These are phyloP conservation scores for Pterophyllum scalare DNA, from an alignment of 2,113 vertebrate genomes.

Conservation along the genomic window DNA sequence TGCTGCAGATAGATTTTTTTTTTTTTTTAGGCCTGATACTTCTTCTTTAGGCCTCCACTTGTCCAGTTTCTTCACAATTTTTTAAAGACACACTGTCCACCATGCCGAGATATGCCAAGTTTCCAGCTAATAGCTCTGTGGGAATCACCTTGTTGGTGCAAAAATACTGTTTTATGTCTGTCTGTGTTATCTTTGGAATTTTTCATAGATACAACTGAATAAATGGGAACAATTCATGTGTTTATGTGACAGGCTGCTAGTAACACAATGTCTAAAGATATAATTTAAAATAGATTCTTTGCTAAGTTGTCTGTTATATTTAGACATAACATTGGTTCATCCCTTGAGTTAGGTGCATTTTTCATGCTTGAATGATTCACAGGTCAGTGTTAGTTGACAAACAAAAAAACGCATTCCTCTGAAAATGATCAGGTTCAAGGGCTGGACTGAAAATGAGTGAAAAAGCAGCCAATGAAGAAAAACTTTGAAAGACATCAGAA, in stretches of 20 bases:
- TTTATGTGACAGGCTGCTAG: background rate
- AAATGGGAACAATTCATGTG: background rate
- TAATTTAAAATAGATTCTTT: background rate
- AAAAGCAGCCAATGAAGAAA: background rate
- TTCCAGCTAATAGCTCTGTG: background rate
- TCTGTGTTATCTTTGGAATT: background rate
- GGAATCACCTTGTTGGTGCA: background rate
- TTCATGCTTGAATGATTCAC: background rate
- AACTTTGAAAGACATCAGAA: background rate
- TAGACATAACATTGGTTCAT: accelerated
- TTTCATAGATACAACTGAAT: background rate
- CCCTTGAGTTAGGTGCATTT: background rate
- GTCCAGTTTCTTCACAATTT: no score
- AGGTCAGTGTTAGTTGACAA: background rate
- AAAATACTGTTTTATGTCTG: background rate
- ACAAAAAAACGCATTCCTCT: background rate
- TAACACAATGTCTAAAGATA: background rate
- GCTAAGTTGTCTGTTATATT: background rate
- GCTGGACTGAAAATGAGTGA: background rate
- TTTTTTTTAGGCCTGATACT: no score
- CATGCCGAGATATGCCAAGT: background rate
- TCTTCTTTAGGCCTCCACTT: no score
- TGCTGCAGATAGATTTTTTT: no score
- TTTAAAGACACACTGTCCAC: no score
- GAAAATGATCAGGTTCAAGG: background rate